Evolutionary conservation across 37 sponge, comb jelly and placozoan genomes (phyloP).

Genomic region (Beroe forskalii): DNA sequence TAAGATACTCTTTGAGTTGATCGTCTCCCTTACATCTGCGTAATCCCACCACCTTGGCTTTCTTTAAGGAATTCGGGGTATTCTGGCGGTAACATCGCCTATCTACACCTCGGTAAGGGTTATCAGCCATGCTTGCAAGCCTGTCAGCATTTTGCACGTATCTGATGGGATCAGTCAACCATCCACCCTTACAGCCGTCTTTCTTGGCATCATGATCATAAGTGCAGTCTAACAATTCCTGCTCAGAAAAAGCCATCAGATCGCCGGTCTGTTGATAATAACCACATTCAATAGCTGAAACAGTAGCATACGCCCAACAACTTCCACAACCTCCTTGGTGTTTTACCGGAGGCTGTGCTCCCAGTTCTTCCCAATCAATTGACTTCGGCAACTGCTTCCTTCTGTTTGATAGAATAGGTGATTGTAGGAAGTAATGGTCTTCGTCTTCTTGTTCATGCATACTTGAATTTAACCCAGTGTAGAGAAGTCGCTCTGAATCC

Average conservation of each 20-base stretch:
- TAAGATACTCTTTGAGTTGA: background rate
- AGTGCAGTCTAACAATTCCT: background rate
- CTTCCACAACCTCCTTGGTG: background rate
- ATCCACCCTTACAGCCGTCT: background rate
- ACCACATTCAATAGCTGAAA: background rate
- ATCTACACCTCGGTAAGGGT: background rate
- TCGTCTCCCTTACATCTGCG: background rate
- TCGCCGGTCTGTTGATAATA: background rate
- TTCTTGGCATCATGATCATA: background rate
- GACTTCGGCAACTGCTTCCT: background rate
- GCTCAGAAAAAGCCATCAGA: background rate
- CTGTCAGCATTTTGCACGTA: background rate
- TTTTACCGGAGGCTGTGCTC: background rate
- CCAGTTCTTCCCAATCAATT: background rate
- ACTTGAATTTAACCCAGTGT: background rate
- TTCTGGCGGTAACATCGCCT: background rate
- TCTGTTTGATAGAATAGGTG: background rate
- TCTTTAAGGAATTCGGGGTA: background rate
- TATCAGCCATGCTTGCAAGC: background rate
- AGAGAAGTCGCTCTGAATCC: background rate
- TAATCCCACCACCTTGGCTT: background rate
- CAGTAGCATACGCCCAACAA: constrained; percentile 1
- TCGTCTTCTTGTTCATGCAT: background rate
- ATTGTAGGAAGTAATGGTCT: background rate
- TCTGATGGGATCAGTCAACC: background rate